Conservation (phyloP, 1,140 invertebrate species). For the Adelges cooleyi region DNA sequence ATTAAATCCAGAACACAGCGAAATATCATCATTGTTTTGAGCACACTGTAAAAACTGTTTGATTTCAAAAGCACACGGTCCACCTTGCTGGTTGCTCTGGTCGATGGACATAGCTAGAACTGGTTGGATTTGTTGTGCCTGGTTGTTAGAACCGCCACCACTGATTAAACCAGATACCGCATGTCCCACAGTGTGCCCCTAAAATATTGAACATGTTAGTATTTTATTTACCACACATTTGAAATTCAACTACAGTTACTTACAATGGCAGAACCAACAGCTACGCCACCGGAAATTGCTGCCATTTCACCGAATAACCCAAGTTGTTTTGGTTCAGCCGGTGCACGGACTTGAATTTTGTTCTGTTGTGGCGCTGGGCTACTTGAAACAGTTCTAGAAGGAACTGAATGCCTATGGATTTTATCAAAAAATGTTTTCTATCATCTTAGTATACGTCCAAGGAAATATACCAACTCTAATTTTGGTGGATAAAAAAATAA, state of each 20-base stretch:
- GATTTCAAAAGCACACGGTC: slow-evolving; percentile 76
- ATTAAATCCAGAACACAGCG: slow-evolving; percentile 84
- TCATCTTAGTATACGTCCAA: too few relatives aligned
- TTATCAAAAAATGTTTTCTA: too few relatives aligned
- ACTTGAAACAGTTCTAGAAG: slow-evolving; percentile 21
- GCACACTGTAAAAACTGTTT: slow-evolving; percentile 82
- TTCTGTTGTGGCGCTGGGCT: slow-evolving; percentile 12
- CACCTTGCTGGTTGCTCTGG: slow-evolving; percentile 41
- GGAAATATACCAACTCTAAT: too few relatives aligned
- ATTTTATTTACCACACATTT: too few relatives aligned
- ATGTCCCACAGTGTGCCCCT: slow-evolving; percentile 74
- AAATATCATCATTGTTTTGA: slow-evolving; percentile 67
- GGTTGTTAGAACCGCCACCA: slow-evolving; percentile 46
- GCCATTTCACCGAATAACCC: slow-evolving; percentile 76
- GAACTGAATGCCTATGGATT: slow-evolving; percentile 11
- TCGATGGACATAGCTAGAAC: slow-evolving; percentile 38
- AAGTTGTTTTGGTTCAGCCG: slow-evolving; percentile 48
- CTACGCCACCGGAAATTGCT: slow-evolving; percentile 79
- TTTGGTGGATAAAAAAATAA: too few relatives aligned
- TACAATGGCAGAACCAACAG: slow-evolving; percentile 71
- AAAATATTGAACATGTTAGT: slow-evolving; percentile 4
- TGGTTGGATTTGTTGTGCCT: slow-evolving; percentile 35
- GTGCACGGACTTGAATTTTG: slow-evolving; percentile 42
- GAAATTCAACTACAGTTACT: too few relatives aligned
- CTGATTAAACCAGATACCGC: slow-evolving; percentile 74